Evolutionary conservation across 2,888 invertebrate species (phyloP).

Genomic region (Zhuqinia jingwanae): DNA sequence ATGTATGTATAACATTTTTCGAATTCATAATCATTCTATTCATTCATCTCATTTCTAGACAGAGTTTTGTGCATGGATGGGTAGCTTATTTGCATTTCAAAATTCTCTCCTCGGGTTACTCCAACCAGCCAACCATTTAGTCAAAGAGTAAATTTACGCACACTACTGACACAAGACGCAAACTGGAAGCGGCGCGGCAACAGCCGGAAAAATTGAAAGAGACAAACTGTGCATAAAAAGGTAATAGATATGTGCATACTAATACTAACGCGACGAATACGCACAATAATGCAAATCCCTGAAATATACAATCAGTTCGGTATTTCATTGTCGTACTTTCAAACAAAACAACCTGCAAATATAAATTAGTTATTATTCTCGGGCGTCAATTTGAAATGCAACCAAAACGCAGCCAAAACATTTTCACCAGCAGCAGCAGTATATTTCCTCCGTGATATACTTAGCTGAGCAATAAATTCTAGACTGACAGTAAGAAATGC

Average conservation of each 20-base stretch:
- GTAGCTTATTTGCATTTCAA: slow-evolving; percentile 70
- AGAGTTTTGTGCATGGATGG: slow-evolving; percentile 30
- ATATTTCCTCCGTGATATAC: too few relatives aligned
- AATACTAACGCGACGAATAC: background rate
- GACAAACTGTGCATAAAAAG: slow-evolving; percentile 12
- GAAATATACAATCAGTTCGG: too few relatives aligned
- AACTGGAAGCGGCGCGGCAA: too few relatives aligned
- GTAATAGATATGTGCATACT: slow-evolving; percentile 41
- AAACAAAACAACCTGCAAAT: slow-evolving; percentile 6
- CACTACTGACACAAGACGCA: too few relatives aligned
- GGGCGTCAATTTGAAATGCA: background rate
- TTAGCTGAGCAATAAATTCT: background rate
- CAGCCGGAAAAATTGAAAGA: slow-evolving; percentile 33
- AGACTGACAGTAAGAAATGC: background rate
- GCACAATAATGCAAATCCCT: too few relatives aligned
- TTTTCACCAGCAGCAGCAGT: background rate
- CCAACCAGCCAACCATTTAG: slow-evolving; percentile 50
- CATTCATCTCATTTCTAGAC: slow-evolving; percentile 45
- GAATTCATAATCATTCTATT: slow-evolving; percentile 66
- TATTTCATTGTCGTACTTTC: too few relatives aligned
- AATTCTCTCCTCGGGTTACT: slow-evolving; percentile 40
- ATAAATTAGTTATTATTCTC: background rate
- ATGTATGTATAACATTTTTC: slow-evolving; percentile 43
- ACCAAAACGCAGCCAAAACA: slow-evolving; percentile 1
- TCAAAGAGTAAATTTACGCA: slow-evolving; percentile 1